These are phyloP conservation scores for Amazona ochrocephala DNA, from an alignment of 2,797 vertebrate species.

Conservation along the genomic window DNA sequence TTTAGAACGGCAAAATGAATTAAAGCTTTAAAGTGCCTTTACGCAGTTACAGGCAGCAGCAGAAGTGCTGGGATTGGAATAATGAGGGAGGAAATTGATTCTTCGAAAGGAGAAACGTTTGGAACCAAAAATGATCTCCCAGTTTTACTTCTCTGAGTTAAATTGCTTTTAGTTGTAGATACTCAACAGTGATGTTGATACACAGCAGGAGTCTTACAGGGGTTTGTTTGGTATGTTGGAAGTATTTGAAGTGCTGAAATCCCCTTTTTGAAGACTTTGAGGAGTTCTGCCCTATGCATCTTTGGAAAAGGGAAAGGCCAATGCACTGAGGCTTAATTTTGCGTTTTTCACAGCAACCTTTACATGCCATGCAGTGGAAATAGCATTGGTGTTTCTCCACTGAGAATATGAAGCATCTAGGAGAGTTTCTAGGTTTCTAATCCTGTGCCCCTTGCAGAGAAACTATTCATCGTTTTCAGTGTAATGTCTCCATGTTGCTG, in stretches of 20 bases:
- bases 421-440: background rate
- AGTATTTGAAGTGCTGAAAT: background rate
- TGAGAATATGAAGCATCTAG: background rate
- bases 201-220: background rate
- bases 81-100: slow-evolving; percentile 43
- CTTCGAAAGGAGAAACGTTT: slow-evolving; percentile 21
- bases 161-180: background rate
- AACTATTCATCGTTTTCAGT: background rate
- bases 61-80: slow-evolving; percentile 55
- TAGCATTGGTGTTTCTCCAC: background rate
- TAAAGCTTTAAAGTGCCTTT: slow-evolving; percentile 63
- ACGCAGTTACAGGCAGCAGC: slow-evolving; percentile 3
- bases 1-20: slow-evolving; percentile 67
- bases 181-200: background rate
- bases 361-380: accelerated
- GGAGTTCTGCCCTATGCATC: background rate
- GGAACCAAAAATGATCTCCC: slow-evolving; percentile 13
- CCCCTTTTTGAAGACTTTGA: background rate
- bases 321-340: background rate
- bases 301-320: background rate
- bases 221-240: background rate
- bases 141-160: background rate
- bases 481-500: background rate
- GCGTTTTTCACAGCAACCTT: background rate
- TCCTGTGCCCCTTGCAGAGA: background rate